Percentiles rank a stretch among this genome's conserved stretches.
These are phyloP conservation scores for Athene noctua DNA, from an alignment of 2,113 vertebrate genomes.

Conservation along the genomic window DNA sequence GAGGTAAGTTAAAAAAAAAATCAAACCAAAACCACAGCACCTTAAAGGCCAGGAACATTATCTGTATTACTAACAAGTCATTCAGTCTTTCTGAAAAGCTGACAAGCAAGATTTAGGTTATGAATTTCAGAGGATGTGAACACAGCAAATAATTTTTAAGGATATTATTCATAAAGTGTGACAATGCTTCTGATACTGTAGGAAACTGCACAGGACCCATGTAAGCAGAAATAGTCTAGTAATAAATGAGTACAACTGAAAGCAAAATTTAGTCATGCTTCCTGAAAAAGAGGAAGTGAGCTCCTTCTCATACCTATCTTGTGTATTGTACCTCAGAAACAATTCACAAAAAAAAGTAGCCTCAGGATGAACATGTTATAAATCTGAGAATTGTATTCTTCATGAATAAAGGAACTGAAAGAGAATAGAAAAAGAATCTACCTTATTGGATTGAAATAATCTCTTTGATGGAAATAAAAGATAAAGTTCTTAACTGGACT, in stretches of 20 bases:
- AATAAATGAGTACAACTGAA: background rate
- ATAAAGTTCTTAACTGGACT: background rate
- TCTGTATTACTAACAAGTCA: background rate
- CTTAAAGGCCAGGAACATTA: background rate
- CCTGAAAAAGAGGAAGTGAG: background rate
- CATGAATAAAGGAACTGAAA: background rate
- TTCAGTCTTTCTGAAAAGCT: background rate
- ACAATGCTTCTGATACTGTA: background rate
- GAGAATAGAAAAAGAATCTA: background rate
- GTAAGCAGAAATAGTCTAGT: background rate
- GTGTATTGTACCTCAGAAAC: background rate
- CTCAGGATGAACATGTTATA: background rate
- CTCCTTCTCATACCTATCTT: background rate
- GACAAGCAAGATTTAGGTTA: background rate
- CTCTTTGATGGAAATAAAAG: background rate
- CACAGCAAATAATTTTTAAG: background rate
- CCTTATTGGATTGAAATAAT: background rate
- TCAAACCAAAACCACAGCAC: background rate
- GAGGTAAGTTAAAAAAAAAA: background rate
- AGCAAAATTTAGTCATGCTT: background rate
- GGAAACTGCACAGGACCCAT: background rate
- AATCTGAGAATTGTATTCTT: background rate
- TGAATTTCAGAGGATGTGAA: background rate
- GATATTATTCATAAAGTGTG: background rate
- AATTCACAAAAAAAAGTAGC: background rate